phyloP scores from a whole-genome alignment of 2,797 vertebrate genomes.

The Myotis planiceps region DNA sequence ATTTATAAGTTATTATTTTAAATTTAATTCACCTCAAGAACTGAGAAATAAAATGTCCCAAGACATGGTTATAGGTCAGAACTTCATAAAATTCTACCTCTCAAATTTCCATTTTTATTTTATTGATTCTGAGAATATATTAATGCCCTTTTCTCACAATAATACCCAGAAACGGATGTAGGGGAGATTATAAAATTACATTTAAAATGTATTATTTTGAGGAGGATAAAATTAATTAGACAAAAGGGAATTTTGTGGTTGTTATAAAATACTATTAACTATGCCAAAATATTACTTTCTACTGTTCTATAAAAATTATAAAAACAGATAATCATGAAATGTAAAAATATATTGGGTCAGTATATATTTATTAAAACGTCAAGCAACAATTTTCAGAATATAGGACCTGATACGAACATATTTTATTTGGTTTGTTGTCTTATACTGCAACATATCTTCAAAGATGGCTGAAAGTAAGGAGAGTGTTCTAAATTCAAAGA shows the following conservation, averaged over 20 bases:
- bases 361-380: neutral
- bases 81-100: neutral
- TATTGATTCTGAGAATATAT: neutral
- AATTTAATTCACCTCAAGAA: conserved; percentile 32
- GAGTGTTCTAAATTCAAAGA: neutral
- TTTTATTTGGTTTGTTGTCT: neutral
- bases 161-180: neutral
- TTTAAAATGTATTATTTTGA: neutral
- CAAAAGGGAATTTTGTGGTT: neutral
- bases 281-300: neutral
- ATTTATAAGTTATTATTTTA: conserved; percentile 40
- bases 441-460: neutral
- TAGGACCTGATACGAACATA: neutral
- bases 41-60: neutral
- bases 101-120: conserved; percentile 49
- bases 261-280: neutral
- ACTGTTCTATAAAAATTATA: neutral
- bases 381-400: neutral
- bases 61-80: neutral
- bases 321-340: neutral
- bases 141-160: neutral
- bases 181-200: neutral
- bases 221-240: neutral
- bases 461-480: neutral
- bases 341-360: neutral